Evolutionary conservation across 2,888 invertebrate genomes (phyloP).

Genomic region (Chrysomela aeneicollis): DNA sequence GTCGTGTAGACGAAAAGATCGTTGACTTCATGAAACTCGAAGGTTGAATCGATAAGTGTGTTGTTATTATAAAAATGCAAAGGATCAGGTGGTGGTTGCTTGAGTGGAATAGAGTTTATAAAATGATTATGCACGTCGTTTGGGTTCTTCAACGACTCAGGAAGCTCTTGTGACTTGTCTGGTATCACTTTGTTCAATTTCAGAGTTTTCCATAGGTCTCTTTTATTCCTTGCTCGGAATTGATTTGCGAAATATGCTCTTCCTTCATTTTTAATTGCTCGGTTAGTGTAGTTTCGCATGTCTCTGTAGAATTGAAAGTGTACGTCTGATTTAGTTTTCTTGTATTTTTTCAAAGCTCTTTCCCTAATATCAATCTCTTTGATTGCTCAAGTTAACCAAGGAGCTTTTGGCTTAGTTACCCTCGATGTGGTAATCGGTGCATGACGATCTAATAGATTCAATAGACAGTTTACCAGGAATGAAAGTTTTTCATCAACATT

Average conservation of each 20-base stretch:
- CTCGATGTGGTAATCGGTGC: conserved; percentile 13
- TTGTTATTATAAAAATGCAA: conserved; percentile 5
- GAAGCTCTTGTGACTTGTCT: not conserved
- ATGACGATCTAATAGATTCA: conserved; percentile 5
- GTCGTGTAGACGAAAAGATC: conserved; percentile 21
- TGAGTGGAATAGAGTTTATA: not conserved
- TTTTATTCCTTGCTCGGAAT: not conserved
- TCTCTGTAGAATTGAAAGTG: not conserved
- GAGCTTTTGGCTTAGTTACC: conserved; percentile 20
- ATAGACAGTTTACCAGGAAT: conserved; percentile 14
- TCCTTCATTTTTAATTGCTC: conserved; percentile 11
- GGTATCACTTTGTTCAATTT: not conserved
- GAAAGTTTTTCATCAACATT: conserved; percentile 14
- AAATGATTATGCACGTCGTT: not conserved
- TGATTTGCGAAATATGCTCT: conserved; percentile 13
- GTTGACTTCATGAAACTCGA: conserved; percentile 18
- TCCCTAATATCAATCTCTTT: conserved; percentile 7
- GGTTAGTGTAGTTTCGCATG: conserved; percentile 6
- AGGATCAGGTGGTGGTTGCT: not conserved
- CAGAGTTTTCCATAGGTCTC: not conserved
- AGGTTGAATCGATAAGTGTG: not conserved
- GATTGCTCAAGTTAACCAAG: conserved; percentile 15
- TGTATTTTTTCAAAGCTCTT: conserved; percentile 4
- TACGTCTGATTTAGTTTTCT: conserved; percentile 10
- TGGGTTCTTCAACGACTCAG: no score